Conservation (phyloP, 2,113 vertebrate species). For the Tenebrosternarchus preto region DNA sequence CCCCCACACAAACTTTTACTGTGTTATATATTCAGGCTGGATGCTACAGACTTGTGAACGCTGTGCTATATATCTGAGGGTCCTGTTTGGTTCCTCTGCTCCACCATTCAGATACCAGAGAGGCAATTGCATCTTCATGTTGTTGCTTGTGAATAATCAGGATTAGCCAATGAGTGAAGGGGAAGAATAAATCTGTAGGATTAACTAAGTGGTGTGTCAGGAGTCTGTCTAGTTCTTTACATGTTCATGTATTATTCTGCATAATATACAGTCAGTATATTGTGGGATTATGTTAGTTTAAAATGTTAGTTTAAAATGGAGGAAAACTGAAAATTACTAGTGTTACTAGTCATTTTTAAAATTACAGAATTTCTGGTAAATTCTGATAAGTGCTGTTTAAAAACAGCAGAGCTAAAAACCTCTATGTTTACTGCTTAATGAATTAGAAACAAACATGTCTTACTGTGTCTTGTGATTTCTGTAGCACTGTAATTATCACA, state of each 20-base stretch:
- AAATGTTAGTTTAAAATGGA: too few relatives aligned
- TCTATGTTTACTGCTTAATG: too few relatives aligned
- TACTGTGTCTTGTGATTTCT: too few relatives aligned
- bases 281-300: constrained; percentile 24
- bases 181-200: not conserved
- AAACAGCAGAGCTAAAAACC: too few relatives aligned
- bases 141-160: constrained; percentile 16
- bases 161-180: constrained; percentile 6
- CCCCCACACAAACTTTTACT: not conserved
- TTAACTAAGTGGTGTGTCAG: constrained; percentile 9
- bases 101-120: not conserved
- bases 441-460: too few relatives aligned
- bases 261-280: constrained; percentile 3
- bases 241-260: not conserved
- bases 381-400: too few relatives aligned
- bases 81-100: not conserved
- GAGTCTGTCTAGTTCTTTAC: not conserved
- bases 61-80: not conserved
- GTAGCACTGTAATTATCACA: too few relatives aligned
- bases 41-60: constrained; percentile 3
- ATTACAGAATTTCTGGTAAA: too few relatives aligned
- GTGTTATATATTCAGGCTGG: not conserved
- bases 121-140: not conserved
- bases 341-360: too few relatives aligned
- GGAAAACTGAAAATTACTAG: too few relatives aligned